Evolutionary conservation across 2,797 vertebrate species (phyloP), one percentile per base, ranked within the genome.

Genomic region (Peromyscus nudipes): DNA sequence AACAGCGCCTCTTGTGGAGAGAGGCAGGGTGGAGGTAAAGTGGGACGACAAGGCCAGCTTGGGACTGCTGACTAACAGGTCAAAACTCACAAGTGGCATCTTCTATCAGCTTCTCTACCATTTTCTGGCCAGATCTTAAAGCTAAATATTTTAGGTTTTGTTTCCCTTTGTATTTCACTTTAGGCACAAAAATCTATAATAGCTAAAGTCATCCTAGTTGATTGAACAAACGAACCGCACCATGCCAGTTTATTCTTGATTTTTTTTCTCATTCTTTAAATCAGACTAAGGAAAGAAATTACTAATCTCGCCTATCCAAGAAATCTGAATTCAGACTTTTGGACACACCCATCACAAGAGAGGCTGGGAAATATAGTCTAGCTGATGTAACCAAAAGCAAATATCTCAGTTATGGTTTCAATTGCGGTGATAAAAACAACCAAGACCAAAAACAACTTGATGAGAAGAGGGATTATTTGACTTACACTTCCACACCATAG

Each of bases 221-320:
- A 76, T 14, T 1, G 49, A 75, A 76, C 19, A 83, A 93, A 75
- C 7, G 77, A 91, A 77, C 16, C 11, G 49, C 6, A 83, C n/a
- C 43, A 67, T 64, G 23, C 90, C 37, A 67, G 25, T 49, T 89
- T 40, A 67, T 89, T 85, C 6, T 67, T 37, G 11, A 23, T 14
- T 17, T 64, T 86, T 79, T 79, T 12, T 6, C n/a, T 93, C 29
- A 79, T 69, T 97, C 34, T 89, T 90, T 69, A 87, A 83, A 10
- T 84, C 91, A 73, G 52, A 3, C 21, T 71, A 43, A 9, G 13
- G 29, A 97, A 21, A 57, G 52, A 84, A 71, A 9, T 64, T 86
- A 46, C 46, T 43, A 9, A 65, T 85, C 31, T 34, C 10, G 90
- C 81, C 75, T 83, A 37, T 14, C 17, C 19, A 73, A 27, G 29